A percentile compares a stretch with the other conserved stretches of the same genome.
These are phyloP conservation scores for Ernsta delagoae DNA, from an alignment of 2,888 invertebrate genomes.

Conservation along the genomic window DNA sequence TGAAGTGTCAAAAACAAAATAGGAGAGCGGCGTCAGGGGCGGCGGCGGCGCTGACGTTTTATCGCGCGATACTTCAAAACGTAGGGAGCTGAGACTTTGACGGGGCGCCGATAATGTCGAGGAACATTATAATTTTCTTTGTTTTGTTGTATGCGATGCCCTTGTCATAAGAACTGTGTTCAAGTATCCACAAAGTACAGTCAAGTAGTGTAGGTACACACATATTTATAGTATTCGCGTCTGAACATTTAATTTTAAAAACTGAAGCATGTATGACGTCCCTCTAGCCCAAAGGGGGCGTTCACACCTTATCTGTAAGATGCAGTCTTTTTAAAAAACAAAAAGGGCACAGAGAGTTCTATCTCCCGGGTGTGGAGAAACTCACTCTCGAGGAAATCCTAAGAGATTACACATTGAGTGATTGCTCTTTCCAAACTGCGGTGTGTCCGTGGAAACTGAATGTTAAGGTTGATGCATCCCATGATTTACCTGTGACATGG, in stretches of 20 bases:
- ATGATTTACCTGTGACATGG: constrained; percentile 64
- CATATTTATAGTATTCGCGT: constrained; percentile 15
- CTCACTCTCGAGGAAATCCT: constrained; percentile 66
- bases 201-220: not conserved
- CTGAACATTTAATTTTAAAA: constrained; percentile 51
- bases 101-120: constrained; percentile 64
- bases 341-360: constrained; percentile 61
- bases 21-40: constrained; percentile 56
- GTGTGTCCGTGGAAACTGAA: constrained; percentile 68
- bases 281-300: constrained; percentile 52
- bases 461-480: constrained; percentile 65
- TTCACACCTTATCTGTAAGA: constrained; percentile 65
- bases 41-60: constrained; percentile 52
- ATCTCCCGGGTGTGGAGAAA: constrained; percentile 57
- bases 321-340: constrained; percentile 71
- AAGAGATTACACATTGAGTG: constrained; percentile 82
- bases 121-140: constrained; percentile 70
- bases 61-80: constrained; percentile 52
- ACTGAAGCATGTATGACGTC: constrained; percentile 51
- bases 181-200: constrained; percentile 24
- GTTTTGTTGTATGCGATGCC: constrained; percentile 47
- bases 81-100: constrained; percentile 62
- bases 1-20: constrained; percentile 84
- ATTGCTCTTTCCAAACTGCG: constrained; percentile 78
- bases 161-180: constrained; percentile 22